A percentile compares a stretch with the other conserved stretches of the same genome.
Evolutionary conservation across 64 coral and sea anemone genomes (phyloP).

Genomic region (Pocillopora verrucosa): DNA sequence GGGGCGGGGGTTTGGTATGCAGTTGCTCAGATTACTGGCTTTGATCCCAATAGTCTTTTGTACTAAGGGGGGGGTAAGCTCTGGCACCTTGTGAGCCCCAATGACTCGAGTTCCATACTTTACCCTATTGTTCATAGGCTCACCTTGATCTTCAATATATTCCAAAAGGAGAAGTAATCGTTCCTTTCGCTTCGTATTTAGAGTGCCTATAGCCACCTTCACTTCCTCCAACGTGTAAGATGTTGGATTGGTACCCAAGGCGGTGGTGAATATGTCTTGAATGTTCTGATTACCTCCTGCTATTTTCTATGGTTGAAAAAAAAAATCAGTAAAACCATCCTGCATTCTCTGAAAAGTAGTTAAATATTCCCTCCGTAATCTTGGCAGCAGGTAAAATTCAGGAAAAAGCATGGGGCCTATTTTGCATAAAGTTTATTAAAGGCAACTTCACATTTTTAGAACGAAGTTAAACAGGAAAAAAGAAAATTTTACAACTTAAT

Average conservation of each 20-base stretch:
- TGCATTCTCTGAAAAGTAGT: too few relatives aligned
- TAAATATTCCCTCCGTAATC: neutral
- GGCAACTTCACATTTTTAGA: too few relatives aligned
- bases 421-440: too few relatives aligned
- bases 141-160: slow-evolving; percentile 27
- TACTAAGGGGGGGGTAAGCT: neutral
- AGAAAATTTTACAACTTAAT: too few relatives aligned
- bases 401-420: too few relatives aligned
- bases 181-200: neutral
- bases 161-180: neutral
- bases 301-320: neutral
- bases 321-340: neutral
- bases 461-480: too few relatives aligned
- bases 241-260: neutral
- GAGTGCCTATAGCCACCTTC: neutral
- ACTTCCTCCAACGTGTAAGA: neutral
- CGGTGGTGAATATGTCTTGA: neutral
- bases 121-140: neutral
- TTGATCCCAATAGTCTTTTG: too few relatives aligned
- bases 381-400: neutral
- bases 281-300: neutral
- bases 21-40: too few relatives aligned
- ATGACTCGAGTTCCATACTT: neutral
- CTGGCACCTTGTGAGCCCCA: neutral
- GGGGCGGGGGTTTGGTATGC: too few relatives aligned